phyloP scores from a whole-genome alignment of 1,140 invertebrate genomes.

The Nixonia krombeini region DNA sequence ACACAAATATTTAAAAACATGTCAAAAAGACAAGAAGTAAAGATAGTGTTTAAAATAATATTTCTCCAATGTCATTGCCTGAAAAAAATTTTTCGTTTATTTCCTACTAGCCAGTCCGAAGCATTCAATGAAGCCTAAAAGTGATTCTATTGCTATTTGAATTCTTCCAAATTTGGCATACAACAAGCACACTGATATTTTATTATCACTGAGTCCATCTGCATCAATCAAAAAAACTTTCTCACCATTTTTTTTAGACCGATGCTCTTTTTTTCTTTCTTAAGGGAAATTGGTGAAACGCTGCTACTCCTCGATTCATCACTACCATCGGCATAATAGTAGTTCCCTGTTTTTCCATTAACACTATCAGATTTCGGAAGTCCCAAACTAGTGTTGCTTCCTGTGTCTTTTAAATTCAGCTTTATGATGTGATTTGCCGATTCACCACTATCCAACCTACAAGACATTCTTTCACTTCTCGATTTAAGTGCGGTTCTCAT shows the following conservation, averaged over 20 bases:
- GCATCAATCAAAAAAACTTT: slow-evolving; percentile 76
- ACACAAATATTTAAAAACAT: no score
- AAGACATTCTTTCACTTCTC: slow-evolving; percentile 64
- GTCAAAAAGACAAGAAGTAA: no score
- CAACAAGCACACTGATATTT: background rate
- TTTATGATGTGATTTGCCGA: slow-evolving; percentile 1
- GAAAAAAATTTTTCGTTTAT: no score
- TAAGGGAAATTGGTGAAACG: slow-evolving; percentile 56
- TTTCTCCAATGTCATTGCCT: no score
- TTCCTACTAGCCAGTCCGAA: no score
- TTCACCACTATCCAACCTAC: slow-evolving; percentile 18
- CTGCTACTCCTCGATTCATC: slow-evolving; percentile 72
- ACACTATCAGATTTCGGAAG: slow-evolving; percentile 22
- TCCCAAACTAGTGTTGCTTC: no score
- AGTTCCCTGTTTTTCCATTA: slow-evolving; percentile 64
- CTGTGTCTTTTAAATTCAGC: no score
- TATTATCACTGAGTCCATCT: slow-evolving; percentile 20
- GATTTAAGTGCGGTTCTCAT: slow-evolving; percentile 75
- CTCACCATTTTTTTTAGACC: slow-evolving; percentile 77
- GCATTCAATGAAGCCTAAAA: no score
- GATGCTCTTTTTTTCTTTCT: slow-evolving; percentile 72
- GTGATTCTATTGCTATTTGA: no score
- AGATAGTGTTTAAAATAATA: no score
- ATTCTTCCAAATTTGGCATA: no score
- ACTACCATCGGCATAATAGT: slow-evolving; percentile 61